Evolutionary conservation across 2,113 vertebrate species (phyloP).

Genomic region (Neotoma lepida): DNA sequence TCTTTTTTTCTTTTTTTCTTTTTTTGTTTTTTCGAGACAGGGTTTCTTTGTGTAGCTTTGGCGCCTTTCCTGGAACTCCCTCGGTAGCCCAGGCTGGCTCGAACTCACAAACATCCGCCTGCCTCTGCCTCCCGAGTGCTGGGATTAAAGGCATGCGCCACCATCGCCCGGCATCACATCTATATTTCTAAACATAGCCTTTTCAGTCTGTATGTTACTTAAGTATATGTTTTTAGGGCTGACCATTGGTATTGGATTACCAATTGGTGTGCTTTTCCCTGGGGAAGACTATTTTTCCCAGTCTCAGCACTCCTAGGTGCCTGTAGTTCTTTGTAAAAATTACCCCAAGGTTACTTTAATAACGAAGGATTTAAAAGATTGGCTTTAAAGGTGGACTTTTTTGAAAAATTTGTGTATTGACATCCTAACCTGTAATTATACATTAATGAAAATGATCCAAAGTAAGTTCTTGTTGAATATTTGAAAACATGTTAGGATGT

Average conservation of each 20-base stretch:
- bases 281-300: not conserved
- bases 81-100: no score
- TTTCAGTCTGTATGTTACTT: not conserved
- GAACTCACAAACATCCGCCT: no score
- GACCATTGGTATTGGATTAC: not conserved
- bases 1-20: no score
- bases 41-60: no score
- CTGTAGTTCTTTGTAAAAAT: constrained; percentile 3
- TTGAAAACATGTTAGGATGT: not conserved
- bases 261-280: not conserved
- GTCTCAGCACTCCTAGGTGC: not conserved
- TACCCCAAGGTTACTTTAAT: constrained; percentile 26
- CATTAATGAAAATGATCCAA: not conserved
- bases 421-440: not conserved
- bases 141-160: no score
- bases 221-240: not conserved
- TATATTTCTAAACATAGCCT: not conserved
- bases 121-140: no score
- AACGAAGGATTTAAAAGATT: not conserved
- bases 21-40: no score
- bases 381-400: not conserved
- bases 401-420: not conserved
- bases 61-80: no score
- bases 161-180: no score
- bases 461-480: not conserved